Percentiles rank a stretch among this genome's conserved stretches.
phyloP scores from a whole-genome alignment of 2,888 invertebrate genomes.

The Drosophila vallismaia region DNA sequence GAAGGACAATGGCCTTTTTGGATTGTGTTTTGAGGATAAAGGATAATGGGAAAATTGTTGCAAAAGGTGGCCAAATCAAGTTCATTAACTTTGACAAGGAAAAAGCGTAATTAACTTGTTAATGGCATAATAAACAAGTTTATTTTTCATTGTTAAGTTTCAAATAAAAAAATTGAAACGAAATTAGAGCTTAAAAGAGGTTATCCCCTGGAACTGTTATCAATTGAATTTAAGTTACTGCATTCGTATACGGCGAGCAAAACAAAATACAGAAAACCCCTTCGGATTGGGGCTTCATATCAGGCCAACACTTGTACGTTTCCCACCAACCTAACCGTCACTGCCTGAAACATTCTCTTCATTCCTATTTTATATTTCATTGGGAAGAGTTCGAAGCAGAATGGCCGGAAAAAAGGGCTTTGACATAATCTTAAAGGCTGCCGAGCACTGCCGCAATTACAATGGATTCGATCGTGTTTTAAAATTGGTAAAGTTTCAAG shows the following conservation, averaged over 20 bases:
- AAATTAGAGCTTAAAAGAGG: background rate
- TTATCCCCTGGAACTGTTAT: background rate
- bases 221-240: background rate
- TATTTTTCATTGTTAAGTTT: too few relatives aligned
- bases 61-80: constrained; percentile 91
- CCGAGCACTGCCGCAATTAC: constrained; percentile 76
- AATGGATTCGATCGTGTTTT: constrained; percentile 83
- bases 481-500: constrained; percentile 82
- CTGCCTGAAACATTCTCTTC: constrained; percentile 33
- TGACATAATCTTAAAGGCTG: constrained; percentile 82
- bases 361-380: constrained; percentile 55
- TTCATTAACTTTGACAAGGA: background rate
- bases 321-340: background rate
- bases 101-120: background rate
- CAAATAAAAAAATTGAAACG: too few relatives aligned
- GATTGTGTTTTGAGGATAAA: constrained; percentile 92
- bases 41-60: constrained; percentile 89
- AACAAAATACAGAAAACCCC: constrained; percentile 19
- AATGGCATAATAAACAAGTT: background rate
- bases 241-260: constrained; percentile 15
- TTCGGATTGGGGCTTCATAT: constrained; percentile 7
- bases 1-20: constrained; percentile 92
- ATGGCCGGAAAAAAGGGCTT: constrained; percentile 70
- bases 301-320: constrained; percentile 4
- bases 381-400: constrained; percentile 23